phyloP scores from a whole-genome alignment of 2,797 vertebrate genomes.

The Bryconaethiops microstoma region DNA sequence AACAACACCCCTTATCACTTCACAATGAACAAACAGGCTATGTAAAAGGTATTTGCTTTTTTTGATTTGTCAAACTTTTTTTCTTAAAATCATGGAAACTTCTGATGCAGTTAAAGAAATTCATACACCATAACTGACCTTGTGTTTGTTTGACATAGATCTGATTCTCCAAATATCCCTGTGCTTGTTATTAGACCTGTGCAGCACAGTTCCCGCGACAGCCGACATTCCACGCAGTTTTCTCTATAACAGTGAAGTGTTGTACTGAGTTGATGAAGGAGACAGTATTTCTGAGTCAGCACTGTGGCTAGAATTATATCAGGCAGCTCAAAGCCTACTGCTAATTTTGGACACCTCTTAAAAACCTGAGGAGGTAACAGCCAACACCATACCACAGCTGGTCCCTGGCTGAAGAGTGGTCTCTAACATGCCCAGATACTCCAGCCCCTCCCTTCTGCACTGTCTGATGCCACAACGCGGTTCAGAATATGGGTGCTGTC shows the following conservation, averaged over 20 bases:
- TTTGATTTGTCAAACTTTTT: no score
- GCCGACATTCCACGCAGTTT: constrained; percentile 29
- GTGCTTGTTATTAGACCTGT: not conserved
- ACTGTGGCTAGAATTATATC: constrained; percentile 74
- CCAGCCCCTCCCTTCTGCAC: constrained; percentile 1
- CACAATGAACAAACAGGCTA: not conserved
- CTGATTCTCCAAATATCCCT: not conserved
- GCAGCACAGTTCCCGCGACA: constrained; percentile 28
- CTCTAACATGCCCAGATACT: constrained; percentile 16
- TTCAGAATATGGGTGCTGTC: not conserved
- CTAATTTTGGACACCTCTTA: constrained; percentile 71
- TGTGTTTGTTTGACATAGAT: not conserved
- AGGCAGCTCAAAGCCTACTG: constrained; percentile 65
- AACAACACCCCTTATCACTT: not conserved
- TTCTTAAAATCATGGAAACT: not conserved
- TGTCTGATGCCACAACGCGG: not conserved
- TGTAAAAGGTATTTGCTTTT: not conserved
- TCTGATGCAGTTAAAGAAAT: not conserved
- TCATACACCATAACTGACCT: not conserved
- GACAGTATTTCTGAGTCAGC: constrained; percentile 69
- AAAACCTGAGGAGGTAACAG: constrained; percentile 59
- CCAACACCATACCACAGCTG: constrained; percentile 44
- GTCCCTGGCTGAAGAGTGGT: constrained; percentile 38
- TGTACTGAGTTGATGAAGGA: constrained; percentile 61
- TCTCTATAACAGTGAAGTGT: constrained; percentile 52